Evolutionary conservation across 2,797 vertebrate species (phyloP).

Genomic region (Clamator glandarius): DNA sequence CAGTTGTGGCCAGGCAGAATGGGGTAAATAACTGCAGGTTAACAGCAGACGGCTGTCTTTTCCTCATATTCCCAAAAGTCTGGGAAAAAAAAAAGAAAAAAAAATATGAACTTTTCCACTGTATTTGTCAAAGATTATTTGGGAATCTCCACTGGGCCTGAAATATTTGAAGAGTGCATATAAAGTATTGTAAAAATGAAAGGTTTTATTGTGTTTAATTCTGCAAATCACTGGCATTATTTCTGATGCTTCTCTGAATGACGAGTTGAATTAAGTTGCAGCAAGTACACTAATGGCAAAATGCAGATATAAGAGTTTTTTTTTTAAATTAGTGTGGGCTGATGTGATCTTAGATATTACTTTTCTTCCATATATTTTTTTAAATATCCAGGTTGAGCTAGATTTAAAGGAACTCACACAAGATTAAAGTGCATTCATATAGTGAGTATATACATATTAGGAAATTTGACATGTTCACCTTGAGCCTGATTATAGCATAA

Average conservation of each 20-base stretch:
- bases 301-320: neutral
- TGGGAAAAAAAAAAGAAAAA: neutral
- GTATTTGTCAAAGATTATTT: conserved; percentile 7
- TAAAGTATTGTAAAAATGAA: neutral
- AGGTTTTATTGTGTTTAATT: neutral
- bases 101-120: neutral
- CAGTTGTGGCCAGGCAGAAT: neutral
- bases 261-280: neutral
- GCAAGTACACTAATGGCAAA: neutral
- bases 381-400: neutral
- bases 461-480: neutral
- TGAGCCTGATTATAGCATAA: neutral
- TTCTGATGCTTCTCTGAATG: neutral
- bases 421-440: neutral
- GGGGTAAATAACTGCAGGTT: neutral
- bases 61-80: neutral
- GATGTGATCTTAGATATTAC: neutral
- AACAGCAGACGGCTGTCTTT: neutral
- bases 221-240: neutral
- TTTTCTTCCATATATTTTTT: neutral
- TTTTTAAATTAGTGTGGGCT: neutral
- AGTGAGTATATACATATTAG: neutral
- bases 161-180: neutral
- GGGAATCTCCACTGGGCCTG: neutral
- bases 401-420: neutral